A percentile compares a stretch with the other conserved stretches of the same genome.
Evolutionary conservation across 2,888 invertebrate genomes (phyloP).

Genomic region (Mesorhabditis spiculigera): DNA sequence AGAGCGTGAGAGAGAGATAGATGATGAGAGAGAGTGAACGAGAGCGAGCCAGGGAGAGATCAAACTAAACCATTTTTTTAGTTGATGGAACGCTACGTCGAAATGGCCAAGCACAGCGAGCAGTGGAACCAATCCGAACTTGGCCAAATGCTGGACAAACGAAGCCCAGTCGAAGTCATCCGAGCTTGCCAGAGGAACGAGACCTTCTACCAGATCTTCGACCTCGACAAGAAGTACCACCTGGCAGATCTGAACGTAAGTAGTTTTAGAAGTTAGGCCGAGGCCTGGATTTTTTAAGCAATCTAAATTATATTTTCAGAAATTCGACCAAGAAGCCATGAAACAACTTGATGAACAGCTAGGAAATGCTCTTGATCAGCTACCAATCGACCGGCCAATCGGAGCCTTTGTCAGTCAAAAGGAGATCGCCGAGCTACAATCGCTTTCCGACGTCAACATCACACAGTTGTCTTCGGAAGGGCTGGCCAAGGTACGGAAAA

Average conservation of each 20-base stretch:
- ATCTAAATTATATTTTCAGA: constrained; percentile 15
- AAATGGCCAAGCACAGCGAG: constrained; percentile 29
- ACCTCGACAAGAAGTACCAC: constrained; percentile 50
- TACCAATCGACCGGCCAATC: constrained; percentile 26
- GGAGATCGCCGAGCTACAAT: constrained; percentile 26
- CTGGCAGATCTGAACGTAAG: constrained; percentile 35
- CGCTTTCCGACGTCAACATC: constrained; percentile 32
- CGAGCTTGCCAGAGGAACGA: constrained; percentile 47
- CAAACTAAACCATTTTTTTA: constrained; percentile 20
- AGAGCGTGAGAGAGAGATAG: background rate
- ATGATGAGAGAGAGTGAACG: background rate
- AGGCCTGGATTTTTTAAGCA: background rate
- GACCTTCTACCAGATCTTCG: constrained; percentile 52
- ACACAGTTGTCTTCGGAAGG: constrained; percentile 28
- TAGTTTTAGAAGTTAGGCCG: background rate
- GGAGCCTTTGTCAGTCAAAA: constrained; percentile 15
- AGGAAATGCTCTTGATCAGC: constrained; percentile 22
- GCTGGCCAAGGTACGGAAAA: constrained; percentile 23
- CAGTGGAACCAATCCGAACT: constrained; percentile 16
- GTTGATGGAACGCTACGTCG: constrained; percentile 49
- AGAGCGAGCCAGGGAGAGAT: background rate
- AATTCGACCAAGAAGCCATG: constrained; percentile 32
- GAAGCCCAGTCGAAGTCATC: constrained; percentile 43
- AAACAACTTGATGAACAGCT: constrained; percentile 27
- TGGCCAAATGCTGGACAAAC: constrained; percentile 25